Percentiles rank a stretch among this genome's conserved stretches.
These are phyloP conservation scores for Sebastes vulpes DNA, from an alignment of 2,797 vertebrate species.

Conservation along the genomic window DNA sequence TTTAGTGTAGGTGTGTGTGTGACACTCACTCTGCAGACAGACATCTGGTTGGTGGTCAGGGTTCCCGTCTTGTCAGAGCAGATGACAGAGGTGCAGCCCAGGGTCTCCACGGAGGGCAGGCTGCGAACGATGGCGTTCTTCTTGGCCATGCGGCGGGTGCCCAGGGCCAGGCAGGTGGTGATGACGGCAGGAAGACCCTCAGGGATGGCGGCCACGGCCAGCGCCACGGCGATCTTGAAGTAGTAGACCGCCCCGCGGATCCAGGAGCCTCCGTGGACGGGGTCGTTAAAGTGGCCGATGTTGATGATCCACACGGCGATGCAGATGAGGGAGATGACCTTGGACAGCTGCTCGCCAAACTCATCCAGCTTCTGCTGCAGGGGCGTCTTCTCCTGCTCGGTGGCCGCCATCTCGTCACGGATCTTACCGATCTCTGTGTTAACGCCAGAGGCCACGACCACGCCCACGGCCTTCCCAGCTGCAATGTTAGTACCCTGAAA, in stretches of 20 bases:
- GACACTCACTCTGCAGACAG: constrained; percentile 93
- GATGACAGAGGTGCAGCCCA: constrained; percentile 98
- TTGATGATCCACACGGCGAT: constrained; percentile 99
- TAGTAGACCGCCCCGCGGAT: constrained; percentile 98
- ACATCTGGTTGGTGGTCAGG: constrained; percentile 99
- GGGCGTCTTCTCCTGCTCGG: constrained; percentile 96
- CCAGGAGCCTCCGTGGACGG: constrained; percentile 97
- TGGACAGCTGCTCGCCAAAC: constrained; percentile 97
- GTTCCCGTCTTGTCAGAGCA: constrained; percentile 98
- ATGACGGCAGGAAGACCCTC: constrained; percentile 97
- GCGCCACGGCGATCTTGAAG: constrained; percentile 97
- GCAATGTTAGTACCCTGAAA: constrained; percentile 96
- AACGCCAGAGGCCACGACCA: constrained; percentile 93
- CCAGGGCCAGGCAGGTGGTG: constrained; percentile 97
- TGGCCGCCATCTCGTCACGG: constrained; percentile 97
- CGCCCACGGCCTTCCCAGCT: constrained; percentile 95
- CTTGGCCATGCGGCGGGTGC: constrained; percentile 97
- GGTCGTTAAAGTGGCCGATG: constrained; percentile 98
- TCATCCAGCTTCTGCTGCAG: constrained; percentile 98
- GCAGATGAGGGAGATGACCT: constrained; percentile 97
- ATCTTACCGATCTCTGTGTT: constrained; percentile 99
- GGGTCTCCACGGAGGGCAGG: constrained; percentile 95
- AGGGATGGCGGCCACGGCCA: constrained; percentile 96
- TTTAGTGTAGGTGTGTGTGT: constrained; percentile 14
- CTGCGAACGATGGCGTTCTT: constrained; percentile 98